phyloP scores from a whole-genome alignment of 1,140 invertebrate species.

The Danaus plexippus region DNA sequence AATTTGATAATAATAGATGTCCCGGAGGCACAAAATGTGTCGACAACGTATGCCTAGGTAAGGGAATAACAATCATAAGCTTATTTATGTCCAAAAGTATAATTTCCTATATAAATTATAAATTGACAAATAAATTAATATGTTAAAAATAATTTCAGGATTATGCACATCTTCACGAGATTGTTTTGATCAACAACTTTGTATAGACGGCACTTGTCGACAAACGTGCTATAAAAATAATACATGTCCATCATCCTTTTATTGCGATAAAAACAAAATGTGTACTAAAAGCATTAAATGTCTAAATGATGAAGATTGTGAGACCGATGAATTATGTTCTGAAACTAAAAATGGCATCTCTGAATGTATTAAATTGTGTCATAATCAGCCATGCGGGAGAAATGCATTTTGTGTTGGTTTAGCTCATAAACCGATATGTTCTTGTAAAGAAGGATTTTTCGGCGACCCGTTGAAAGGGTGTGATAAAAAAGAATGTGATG shows the following conservation, averaged over 20 bases:
- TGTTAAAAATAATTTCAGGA: slow-evolving; percentile 54
- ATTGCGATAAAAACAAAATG: slow-evolving; percentile 82
- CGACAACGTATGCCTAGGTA: slow-evolving; percentile 84
- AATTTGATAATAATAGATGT: slow-evolving; percentile 79
- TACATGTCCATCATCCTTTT: slow-evolving; percentile 86
- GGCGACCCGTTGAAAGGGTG: slow-evolving; percentile 86
- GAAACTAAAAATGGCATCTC: slow-evolving; percentile 77
- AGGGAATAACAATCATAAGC: slow-evolving; percentile 32
- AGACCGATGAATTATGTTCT: slow-evolving; percentile 62
- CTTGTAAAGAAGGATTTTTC: slow-evolving; percentile 83
- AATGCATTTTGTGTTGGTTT: slow-evolving; percentile 83
- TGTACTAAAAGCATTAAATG: slow-evolving; percentile 87
- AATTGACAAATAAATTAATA: too few species aligned
- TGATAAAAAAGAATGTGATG: slow-evolving; percentile 82
- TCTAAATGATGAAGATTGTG: slow-evolving; percentile 79
- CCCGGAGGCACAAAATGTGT: slow-evolving; percentile 85
- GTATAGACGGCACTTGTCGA: slow-evolving; percentile 84
- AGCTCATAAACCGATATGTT: slow-evolving; percentile 81
- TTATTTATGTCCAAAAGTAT: slow-evolving; percentile 3
- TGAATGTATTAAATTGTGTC: slow-evolving; percentile 81
- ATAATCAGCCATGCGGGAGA: slow-evolving; percentile 81
- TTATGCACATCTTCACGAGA: slow-evolving; percentile 83
- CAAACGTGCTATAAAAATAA: slow-evolving; percentile 83
- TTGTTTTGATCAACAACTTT: slow-evolving; percentile 85
- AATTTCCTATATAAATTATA: slow-evolving; percentile 14